Evolutionary conservation across 2,113 vertebrate species (phyloP), one percentile per base, ranked within the genome.

Genomic region (Caloenas nicobarica): DNA sequence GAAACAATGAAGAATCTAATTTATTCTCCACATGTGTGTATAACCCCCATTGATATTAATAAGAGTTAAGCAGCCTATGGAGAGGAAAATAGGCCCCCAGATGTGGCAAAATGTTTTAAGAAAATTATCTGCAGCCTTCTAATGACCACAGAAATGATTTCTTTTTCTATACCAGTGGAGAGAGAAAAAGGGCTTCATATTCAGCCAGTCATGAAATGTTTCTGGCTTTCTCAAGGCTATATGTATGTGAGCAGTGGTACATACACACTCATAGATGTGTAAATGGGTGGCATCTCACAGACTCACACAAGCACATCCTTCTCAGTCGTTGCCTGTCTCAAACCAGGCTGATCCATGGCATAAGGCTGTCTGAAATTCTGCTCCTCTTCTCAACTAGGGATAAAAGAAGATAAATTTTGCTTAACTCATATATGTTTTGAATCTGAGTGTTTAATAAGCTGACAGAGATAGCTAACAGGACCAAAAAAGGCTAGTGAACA

Each of bases 31-130:
- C 58, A 82, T 96, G 95, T 61, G 50, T 95, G 83, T 86, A 74
- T 93, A 94, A 96, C 61, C 65, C 78, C 81, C 90, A 90, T 91
- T 53, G 70, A 96, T 97, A 81, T 83, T 95, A 91, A 87, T 97
- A 95, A 89, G 96, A 93, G 70, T 91, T 95, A 96, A 96, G 73
- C 70, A 95, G 86, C 95, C 92, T 95, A 85, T 94, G 61, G 92
- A 95, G 94, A 96, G 46, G 78, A 94, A 96, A 95, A 96, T 62
- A 69, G 92, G 70, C 57, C 70, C 86, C 74, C 84, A 93, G n/a
- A 93, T 89, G 92, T 82, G 78, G 70, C 62, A 96, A 96, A 94
- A 92, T 93, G 58, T 81, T 95, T 94, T 73, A 89, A 94, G 91
- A 96, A 93, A 94, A 95, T 95, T 85, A 92, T 85, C 31, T 89